These are phyloP conservation scores for Orchesellides sinensis DNA, from an alignment of 2,888 invertebrate species.

Conservation along the genomic window DNA sequence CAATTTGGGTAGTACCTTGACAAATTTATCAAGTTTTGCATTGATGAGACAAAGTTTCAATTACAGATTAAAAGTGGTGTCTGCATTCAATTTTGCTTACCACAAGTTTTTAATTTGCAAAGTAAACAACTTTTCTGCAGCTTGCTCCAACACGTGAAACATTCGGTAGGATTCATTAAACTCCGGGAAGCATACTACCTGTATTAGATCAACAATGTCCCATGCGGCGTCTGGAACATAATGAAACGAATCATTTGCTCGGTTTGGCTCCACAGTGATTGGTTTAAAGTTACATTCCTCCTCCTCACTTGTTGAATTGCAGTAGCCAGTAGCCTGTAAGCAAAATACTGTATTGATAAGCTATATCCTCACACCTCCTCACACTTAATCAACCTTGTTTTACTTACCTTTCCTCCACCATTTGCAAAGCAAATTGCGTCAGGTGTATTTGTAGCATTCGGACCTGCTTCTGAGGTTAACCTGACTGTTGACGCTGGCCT, in stretches of 20 bases:
- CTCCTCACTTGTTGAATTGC: conserved; percentile 33
- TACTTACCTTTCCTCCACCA: conserved; percentile 20
- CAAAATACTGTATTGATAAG: too few relatives aligned
- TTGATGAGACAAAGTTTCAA: neutral
- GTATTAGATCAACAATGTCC: conserved; percentile 71
- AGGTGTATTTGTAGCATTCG: neutral
- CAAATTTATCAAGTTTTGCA: neutral
- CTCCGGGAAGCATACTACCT: conserved; percentile 68
- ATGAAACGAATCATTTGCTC: conserved; percentile 62
- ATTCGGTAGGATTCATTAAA: conserved; percentile 72
- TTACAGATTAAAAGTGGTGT: neutral
- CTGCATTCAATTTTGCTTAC: conserved; percentile 31
- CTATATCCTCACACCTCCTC: neutral
- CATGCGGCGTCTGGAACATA: conserved; percentile 71
- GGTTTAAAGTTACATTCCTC: conserved; percentile 54
- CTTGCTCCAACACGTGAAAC: conserved; percentile 72
- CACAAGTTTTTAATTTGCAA: conserved; percentile 71
- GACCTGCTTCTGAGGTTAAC: neutral
- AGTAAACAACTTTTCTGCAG: conserved; percentile 69
- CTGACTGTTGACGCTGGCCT: neutral
- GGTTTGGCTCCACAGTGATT: conserved; percentile 20
- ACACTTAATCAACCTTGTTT: neutral
- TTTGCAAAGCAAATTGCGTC: neutral
- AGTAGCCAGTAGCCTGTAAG: conserved; percentile 57
- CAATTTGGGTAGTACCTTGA: conserved; percentile 67